Conservation (phyloP, 2,797 vertebrate species). For the Argya squamiceps region DNA sequence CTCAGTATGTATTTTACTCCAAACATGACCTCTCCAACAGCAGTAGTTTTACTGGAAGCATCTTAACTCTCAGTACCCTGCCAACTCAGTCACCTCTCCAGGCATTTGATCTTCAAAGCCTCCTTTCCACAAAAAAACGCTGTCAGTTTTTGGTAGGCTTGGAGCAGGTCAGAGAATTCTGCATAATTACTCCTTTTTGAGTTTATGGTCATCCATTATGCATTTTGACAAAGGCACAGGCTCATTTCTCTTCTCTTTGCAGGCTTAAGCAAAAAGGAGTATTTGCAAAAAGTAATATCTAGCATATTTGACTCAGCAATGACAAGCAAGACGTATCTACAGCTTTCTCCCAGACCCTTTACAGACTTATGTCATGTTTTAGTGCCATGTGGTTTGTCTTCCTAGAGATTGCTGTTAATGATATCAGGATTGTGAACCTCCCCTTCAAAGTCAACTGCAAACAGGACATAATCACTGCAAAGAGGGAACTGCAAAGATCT, state of each 20-base stretch:
- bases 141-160: background rate
- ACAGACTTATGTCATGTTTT: background rate
- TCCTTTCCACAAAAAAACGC: background rate
- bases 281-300: background rate
- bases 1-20: background rate
- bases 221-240: background rate
- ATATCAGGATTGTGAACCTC: background rate
- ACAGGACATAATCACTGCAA: background rate
- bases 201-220: background rate
- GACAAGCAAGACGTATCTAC: background rate
- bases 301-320: background rate
- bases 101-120: background rate
- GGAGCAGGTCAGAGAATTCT: background rate
- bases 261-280: background rate
- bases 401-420: background rate
- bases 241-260: background rate
- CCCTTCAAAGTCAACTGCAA: background rate
- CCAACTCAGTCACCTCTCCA: background rate
- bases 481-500: background rate
- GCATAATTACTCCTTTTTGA: background rate
- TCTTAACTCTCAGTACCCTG: background rate
- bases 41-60: background rate
- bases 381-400: background rate
- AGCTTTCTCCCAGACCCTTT: background rate
- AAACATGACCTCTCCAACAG: background rate